A percentile compares a stretch with the other conserved stretches of the same genome.
These are phyloP conservation scores for Philonicus albiceps DNA, from an alignment of 2,888 invertebrate species.

Conservation along the genomic window DNA sequence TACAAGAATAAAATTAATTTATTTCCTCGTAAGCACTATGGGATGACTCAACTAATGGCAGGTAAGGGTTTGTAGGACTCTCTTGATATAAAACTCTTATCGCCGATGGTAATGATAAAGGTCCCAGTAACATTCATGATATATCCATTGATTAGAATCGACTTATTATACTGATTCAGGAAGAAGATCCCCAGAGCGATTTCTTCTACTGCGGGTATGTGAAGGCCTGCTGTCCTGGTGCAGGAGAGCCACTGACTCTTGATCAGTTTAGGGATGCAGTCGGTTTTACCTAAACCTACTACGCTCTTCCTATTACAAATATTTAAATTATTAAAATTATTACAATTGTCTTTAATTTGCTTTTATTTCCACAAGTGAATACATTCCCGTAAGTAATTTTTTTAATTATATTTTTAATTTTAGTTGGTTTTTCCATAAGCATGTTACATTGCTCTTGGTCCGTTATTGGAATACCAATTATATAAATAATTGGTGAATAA, in stretches of 20 bases:
- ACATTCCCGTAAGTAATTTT: slow-evolving; percentile 44
- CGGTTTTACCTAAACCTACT: background rate
- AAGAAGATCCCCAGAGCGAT: background rate
- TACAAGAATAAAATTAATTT: too few relatives aligned
- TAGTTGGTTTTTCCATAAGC: too few relatives aligned
- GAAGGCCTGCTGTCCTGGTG: background rate
- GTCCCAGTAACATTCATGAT: background rate
- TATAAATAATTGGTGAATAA: slow-evolving; percentile 44
- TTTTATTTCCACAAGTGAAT: background rate
- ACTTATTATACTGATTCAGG: background rate
- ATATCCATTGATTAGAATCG: background rate
- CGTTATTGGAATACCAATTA: too few relatives aligned
- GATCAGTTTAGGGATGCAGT: background rate
- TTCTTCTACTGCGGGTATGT: background rate
- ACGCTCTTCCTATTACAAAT: too few relatives aligned
- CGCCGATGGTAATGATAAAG: background rate
- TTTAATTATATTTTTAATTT: too few relatives aligned
- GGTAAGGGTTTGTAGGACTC: background rate
- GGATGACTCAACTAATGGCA: background rate
- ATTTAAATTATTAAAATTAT: background rate
- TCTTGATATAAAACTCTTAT: background rate
- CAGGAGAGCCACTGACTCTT: background rate
- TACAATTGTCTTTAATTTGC: background rate
- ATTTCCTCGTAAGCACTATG: too few relatives aligned
- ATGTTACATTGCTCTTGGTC: too few relatives aligned